phyloP scores from a whole-genome alignment of 2,888 invertebrate genomes.

The Netelia melanura region DNA sequence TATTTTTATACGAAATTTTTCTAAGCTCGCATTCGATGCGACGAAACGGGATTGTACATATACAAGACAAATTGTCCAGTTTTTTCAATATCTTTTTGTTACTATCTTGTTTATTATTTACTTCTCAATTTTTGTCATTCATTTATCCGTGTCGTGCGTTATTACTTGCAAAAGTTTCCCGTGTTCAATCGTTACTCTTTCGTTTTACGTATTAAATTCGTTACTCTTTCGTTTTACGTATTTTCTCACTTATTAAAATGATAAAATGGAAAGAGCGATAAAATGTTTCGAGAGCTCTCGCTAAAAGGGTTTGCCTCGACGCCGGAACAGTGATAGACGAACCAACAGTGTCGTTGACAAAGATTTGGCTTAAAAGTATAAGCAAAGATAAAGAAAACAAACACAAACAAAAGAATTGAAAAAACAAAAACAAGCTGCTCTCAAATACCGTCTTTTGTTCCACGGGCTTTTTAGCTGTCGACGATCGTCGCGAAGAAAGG shows the following conservation, averaged over 20 bases:
- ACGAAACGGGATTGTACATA: constrained; percentile 78
- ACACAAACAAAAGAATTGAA: constrained; percentile 1
- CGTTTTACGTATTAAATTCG: constrained; percentile 4
- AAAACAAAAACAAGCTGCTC: constrained; percentile 54
- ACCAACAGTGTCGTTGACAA: constrained; percentile 10
- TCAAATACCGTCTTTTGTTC: constrained; percentile 75
- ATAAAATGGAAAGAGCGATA: constrained; percentile 33
- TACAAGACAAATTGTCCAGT: constrained; percentile 65
- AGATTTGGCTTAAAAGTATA: background rate
- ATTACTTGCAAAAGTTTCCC: constrained; percentile 22
- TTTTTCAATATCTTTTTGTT: constrained; percentile 19
- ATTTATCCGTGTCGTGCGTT: constrained; percentile 43
- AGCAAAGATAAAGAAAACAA: background rate
- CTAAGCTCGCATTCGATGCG: constrained; percentile 76
- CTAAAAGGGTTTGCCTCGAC: constrained; percentile 36
- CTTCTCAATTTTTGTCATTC: constrained; percentile 29
- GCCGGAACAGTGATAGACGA: constrained; percentile 29
- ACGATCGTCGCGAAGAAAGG: constrained; percentile 57
- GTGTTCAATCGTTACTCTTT: constrained; percentile 47
- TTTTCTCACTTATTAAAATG: constrained; percentile 27
- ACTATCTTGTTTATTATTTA: constrained; percentile 22
- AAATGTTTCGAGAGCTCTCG: constrained; percentile 62
- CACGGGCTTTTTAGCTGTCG: constrained; percentile 79
- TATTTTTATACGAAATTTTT: constrained; percentile 85
- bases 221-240: constrained; percentile 21